Percentiles rank a stretch among this genome's conserved stretches.
phyloP scores from a whole-genome alignment of 2,797 vertebrate species.

The Phyllotis vaccarum region DNA sequence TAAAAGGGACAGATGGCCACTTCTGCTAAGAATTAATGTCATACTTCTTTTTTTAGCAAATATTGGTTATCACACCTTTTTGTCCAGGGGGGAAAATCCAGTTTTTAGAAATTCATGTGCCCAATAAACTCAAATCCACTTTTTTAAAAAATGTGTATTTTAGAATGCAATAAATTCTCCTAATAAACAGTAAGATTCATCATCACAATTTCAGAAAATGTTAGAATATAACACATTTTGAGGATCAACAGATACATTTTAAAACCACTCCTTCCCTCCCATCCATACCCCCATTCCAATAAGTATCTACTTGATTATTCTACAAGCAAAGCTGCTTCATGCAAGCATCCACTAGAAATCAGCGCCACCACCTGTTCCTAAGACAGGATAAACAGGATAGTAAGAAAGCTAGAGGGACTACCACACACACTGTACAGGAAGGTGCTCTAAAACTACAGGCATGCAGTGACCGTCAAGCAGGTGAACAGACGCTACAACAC shows the following conservation, averaged over 20 bases:
- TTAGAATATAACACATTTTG: constrained; percentile 75
- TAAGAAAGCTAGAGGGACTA: constrained; percentile 76
- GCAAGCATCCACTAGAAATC: constrained; percentile 62
- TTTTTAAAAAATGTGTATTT: constrained; percentile 27
- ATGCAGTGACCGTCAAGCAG: constrained; percentile 89
- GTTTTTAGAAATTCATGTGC: constrained; percentile 30
- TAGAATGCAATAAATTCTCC: constrained; percentile 19
- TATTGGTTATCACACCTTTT: background rate
- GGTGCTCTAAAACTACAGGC: constrained; percentile 83
- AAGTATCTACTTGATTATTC: constrained; percentile 33
- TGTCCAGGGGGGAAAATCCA: background rate
- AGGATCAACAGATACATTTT: constrained; percentile 67
- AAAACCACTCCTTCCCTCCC: constrained; percentile 19
- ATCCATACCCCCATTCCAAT: background rate
- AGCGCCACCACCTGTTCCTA: constrained; percentile 67
- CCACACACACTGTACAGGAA: constrained; percentile 66
- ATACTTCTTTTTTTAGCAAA: background rate
- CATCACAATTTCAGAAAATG: constrained; percentile 75
- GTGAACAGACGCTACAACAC: constrained; percentile 81
- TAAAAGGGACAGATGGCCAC: background rate
- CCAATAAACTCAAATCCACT: constrained; percentile 40
- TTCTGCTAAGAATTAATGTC: constrained; percentile 57
- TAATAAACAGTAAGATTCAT: constrained; percentile 71
- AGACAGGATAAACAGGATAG: constrained; percentile 73
- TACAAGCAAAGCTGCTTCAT: constrained; percentile 83